Conservation (phyloP, 2,797 vertebrate genomes). For the Parotocinclus haroldoi region DNA sequence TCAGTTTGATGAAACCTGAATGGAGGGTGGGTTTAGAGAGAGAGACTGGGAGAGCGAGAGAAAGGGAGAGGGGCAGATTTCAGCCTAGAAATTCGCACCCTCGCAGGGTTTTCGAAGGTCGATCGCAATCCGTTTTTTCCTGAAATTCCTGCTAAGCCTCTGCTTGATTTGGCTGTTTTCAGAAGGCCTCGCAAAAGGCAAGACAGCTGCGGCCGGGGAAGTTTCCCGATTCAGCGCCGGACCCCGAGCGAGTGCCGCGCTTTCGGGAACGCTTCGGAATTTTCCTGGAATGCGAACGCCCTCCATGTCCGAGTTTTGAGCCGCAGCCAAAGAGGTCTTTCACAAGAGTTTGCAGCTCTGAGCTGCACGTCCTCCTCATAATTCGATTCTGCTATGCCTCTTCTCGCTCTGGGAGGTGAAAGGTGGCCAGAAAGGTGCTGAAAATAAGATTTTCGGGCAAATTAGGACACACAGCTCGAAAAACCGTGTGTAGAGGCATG, state of each 20-base stretch:
- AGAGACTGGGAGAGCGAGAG: neutral
- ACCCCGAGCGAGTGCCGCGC: slow-evolving; percentile 30
- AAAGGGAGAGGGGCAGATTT: neutral
- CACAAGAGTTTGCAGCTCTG: slow-evolving; percentile 16
- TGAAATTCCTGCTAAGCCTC: slow-evolving; percentile 28
- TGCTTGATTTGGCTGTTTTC: slow-evolving; percentile 56
- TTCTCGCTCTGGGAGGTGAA: too few species aligned
- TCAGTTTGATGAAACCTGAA: neutral
- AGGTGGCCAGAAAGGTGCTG: too few species aligned
- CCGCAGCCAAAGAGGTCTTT: slow-evolving; percentile 24
- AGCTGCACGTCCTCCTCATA: slow-evolving; percentile 9
- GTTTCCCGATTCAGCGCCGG: slow-evolving; percentile 30
- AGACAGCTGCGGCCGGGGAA: slow-evolving; percentile 52
- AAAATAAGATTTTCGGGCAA: too few species aligned
- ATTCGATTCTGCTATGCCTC: too few species aligned
- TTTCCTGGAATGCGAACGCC: slow-evolving; percentile 44
- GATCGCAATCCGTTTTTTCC: slow-evolving; percentile 25
- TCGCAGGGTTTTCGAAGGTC: slow-evolving; percentile 11
- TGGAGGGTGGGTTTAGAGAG: neutral
- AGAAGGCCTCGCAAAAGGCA: slow-evolving; percentile 66
- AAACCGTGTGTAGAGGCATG: too few species aligned
- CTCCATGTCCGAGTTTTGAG: slow-evolving; percentile 28
- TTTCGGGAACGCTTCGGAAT: too few species aligned
- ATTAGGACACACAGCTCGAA: too few species aligned
- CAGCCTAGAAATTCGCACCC: neutral